These are phyloP conservation scores for Ptychadena robeensis DNA, from an alignment of 2,797 vertebrate species.

Conservation along the genomic window DNA sequence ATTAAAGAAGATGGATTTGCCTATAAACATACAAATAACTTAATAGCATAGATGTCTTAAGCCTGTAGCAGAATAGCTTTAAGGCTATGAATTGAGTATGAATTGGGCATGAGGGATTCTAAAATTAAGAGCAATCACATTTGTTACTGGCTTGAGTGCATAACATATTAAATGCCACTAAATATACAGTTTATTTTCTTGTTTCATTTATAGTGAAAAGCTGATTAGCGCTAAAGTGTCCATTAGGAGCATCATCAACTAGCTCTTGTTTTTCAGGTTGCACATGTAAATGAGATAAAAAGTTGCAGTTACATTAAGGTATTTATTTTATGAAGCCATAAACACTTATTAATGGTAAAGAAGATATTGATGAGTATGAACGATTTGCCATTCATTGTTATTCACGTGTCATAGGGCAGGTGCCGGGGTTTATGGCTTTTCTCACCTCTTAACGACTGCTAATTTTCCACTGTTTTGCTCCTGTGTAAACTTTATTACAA, in stretches of 20 bases:
- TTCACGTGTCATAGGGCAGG: neutral
- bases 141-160: conserved; percentile 57
- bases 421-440: neutral
- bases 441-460: neutral
- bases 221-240: conserved; percentile 54
- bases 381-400: conserved; percentile 1
- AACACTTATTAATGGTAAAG: conserved; percentile 31
- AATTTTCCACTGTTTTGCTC: conserved; percentile 29
- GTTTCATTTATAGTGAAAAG: conserved; percentile 53
- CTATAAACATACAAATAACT: conserved; percentile 31
- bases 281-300: conserved; percentile 38
- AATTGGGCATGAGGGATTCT: conserved; percentile 53
- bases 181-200: conserved; percentile 52
- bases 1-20: conserved; percentile 42
- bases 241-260: conserved; percentile 50
- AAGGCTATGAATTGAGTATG: conserved; percentile 37
- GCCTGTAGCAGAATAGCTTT: conserved; percentile 30
- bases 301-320: conserved; percentile 41
- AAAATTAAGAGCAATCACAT: conserved; percentile 58
- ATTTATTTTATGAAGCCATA: conserved; percentile 37
- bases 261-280: conserved; percentile 36
- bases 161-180: conserved; percentile 59
- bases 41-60: conserved; percentile 24
- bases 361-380: conserved; percentile 17
- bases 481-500: conserved; percentile 63